Evolutionary conservation across 1,140 invertebrate species (phyloP).

Genomic region (Drosophila melanogaster): Release_6_plus_ISO1_MT NT_033779.5:6422001-6422500

Average conservation of each 20-base stretch:
- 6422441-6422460: conserved; percentile 40
- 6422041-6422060: too few relatives aligned
- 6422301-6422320: conserved; percentile 72
- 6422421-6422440: conserved; percentile 47
- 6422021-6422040: neutral
- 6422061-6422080: too few relatives aligned
- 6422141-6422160: too few relatives aligned
- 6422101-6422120: too few relatives aligned
- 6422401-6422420: conserved; percentile 49
- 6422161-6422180: too few relatives aligned
- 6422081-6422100: too few relatives aligned
- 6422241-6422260: conserved; percentile 45
- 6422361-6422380: conserved; percentile 63
- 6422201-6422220: neutral
- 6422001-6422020: neutral
- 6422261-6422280: conserved; percentile 48
- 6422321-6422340: conserved; percentile 68
- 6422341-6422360: conserved; percentile 64
- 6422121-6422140: too few relatives aligned
- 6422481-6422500: conserved; percentile 54
- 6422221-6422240: neutral
- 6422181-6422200: too few relatives aligned
- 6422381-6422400: conserved; percentile 18
- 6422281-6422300: conserved; percentile 37
- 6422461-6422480: conserved; percentile 54